Base-by-base conservation (phyloP, 2,113 vertebrate species). In the Psittacus erithacus region DNA sequence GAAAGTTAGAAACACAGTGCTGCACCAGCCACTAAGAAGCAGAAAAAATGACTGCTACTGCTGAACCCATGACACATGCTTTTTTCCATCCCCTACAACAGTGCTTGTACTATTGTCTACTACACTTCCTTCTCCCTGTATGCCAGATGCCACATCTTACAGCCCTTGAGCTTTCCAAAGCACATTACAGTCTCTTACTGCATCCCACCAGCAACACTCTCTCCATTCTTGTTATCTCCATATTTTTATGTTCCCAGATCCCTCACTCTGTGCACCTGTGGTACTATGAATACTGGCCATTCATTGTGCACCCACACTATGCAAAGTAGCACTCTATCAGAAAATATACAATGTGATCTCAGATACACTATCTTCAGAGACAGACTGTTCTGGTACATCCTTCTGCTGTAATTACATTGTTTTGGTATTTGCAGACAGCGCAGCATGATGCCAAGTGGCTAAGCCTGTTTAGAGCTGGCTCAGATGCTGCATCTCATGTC, bases 391-490 rank as follows among this genome's bases (percentile, higher is more conserved):
- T 86, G 82, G 73, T 92, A 92, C 25, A 2, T 82, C 90, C 90
- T 97, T 96, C 93, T 96, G 95, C 78, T 92, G 67, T 71, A 82
- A 78, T 89, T 82, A 82, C 85, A 69, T 64, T 95, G 82, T 89
- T 91, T 85, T 93, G 75, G 57, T 95, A 82, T 94, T 95, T 96
- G 74, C 82, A 82, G 59, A 77, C 71, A 86, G 92, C 74, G 35
- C 60, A 67, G 31, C 14, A 2, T 65, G 59, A 13, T 75, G 87
- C 88, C 82, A 88, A 92, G 85, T 25, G 67, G 70, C 44, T 90
- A 82, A 92, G 78, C 85, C 85, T 92, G 82, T 82, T 94, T 43
- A 79, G 82, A 85, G 52, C 82, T 95, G 62, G 74, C 82, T 94
- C 67, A 87, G 85, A 82, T 86, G 79, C 79, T 46, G 71, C 63